These are phyloP conservation scores for Fragum sueziense DNA, from an alignment of 2,888 invertebrate species.

Conservation along the genomic window DNA sequence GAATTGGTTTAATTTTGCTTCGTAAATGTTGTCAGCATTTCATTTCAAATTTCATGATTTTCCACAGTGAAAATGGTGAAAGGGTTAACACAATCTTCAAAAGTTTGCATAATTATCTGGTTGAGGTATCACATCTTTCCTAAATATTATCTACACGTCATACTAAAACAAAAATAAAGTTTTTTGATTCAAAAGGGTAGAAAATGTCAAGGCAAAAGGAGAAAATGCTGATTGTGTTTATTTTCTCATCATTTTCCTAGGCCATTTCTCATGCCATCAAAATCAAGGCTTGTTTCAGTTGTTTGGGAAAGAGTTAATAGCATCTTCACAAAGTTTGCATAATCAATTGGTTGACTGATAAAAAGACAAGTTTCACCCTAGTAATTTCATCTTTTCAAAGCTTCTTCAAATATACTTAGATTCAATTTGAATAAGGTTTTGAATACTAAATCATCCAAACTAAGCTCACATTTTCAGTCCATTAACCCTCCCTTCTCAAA, in stretches of 20 bases:
- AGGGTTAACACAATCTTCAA: too few species aligned
- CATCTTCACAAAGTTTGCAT: not conserved
- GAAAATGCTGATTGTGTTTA: not conserved
- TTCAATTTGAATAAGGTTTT: constrained; percentile 2
- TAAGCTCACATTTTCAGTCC: not conserved
- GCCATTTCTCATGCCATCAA: not conserved
- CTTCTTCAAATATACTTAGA: constrained; percentile 7
- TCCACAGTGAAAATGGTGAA: too few species aligned
- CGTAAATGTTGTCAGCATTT: too few species aligned
- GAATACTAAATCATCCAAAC: constrained; percentile 12
- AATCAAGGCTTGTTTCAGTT: not conserved
- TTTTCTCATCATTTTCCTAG: not conserved
- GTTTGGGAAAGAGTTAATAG: not conserved
- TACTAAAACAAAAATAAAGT: too few species aligned
- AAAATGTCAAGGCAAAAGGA: not conserved
- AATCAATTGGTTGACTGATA: not conserved
- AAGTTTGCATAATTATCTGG: too few species aligned
- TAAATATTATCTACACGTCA: too few species aligned
- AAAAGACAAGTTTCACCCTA: not conserved
- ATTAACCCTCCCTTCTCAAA: too few species aligned
- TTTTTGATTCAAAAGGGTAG: not conserved
- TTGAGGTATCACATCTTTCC: too few species aligned
- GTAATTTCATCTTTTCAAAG: not conserved
- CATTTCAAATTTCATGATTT: too few species aligned
- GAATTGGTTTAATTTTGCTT: too few species aligned